phyloP scores from a whole-genome alignment of 2,113 vertebrate genomes.

The Psilopogon haemacephalus region DNA sequence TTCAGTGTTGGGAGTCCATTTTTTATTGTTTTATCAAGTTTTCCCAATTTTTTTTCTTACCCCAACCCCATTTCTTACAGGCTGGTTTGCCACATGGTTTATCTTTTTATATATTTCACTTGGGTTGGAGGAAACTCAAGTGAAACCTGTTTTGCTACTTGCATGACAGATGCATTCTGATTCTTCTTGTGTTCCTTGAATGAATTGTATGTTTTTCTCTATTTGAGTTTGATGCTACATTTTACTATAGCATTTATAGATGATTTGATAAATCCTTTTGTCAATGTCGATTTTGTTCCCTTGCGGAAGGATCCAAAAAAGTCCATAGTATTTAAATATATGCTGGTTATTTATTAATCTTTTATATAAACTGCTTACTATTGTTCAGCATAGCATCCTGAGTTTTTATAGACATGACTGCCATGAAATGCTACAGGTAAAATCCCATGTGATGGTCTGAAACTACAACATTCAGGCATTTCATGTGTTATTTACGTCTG shows the following conservation, averaged over 20 bases:
- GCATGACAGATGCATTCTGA: not conserved
- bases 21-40: not conserved
- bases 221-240: not conserved
- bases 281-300: not conserved
- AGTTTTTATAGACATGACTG: not conserved
- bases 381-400: not conserved
- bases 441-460: not conserved
- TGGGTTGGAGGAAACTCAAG: not conserved
- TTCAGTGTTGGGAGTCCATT: not conserved
- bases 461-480: not conserved
- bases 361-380: not conserved
- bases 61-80: not conserved
- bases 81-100: not conserved
- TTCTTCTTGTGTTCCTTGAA: not conserved
- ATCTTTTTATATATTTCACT: not conserved
- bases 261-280: not conserved
- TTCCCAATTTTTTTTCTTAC: not conserved
- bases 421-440: not conserved
- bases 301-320: not conserved
- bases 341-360: not conserved
- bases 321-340: not conserved
- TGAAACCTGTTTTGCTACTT: not conserved
- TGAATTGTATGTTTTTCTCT: not conserved
- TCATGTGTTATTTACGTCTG: not conserved
- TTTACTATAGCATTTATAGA: not conserved